Evolutionary conservation across 2,797 vertebrate genomes (phyloP).

Genomic region (Momotus momota): DNA sequence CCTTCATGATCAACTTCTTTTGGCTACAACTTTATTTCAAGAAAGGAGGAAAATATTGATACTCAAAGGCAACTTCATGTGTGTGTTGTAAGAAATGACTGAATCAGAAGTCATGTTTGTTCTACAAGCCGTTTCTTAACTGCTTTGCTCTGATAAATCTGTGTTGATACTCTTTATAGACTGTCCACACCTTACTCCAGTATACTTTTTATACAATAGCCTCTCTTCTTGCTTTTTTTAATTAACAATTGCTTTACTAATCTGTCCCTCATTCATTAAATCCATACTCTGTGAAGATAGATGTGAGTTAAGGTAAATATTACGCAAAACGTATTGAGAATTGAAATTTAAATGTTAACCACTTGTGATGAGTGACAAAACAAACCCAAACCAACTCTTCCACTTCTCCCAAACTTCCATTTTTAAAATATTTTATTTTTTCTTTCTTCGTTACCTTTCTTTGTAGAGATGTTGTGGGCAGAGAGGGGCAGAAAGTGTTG

Average conservation of each 20-base stretch:
- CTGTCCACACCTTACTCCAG: not conserved
- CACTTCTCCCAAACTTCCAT: not conserved
- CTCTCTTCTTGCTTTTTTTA: not conserved
- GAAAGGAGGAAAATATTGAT: not conserved
- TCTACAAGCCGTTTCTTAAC: not conserved
- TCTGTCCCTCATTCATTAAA: not conserved
- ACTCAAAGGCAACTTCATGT: not conserved
- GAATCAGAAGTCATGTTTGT: not conserved
- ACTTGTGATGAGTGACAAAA: not conserved
- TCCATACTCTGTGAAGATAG: not conserved
- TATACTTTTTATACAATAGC: not conserved
- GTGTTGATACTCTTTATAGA: not conserved
- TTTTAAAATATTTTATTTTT: not conserved
- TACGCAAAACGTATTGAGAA: not conserved
- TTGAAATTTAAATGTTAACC: not conserved
- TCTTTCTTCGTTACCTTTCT: not conserved
- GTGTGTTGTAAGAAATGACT: not conserved
- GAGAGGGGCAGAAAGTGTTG: not conserved
- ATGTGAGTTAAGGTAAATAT: not conserved
- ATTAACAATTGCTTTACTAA: not conserved
- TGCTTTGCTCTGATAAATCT: not conserved
- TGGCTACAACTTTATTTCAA: not conserved
- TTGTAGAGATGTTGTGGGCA: not conserved
- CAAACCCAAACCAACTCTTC: not conserved
- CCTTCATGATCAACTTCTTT: not conserved